Conservation (phyloP, 2,797 vertebrate species). For the Leptatherina wallacei region DNA sequence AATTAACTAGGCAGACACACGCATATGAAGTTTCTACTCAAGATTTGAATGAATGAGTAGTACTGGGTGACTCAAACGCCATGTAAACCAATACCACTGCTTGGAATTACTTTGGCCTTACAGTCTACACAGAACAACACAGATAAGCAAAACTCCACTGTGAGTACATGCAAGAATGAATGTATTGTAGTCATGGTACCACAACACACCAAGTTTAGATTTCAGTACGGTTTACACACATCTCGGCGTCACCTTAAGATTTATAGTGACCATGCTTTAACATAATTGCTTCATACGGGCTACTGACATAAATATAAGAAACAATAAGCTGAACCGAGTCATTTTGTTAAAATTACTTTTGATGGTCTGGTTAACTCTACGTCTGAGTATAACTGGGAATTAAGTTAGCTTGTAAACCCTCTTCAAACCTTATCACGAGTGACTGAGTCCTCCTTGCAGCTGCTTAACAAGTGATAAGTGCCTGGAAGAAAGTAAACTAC, state of each 20-base stretch:
- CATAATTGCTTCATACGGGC: conserved; percentile 11
- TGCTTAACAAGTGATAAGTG: conserved; percentile 49
- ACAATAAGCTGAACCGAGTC: background rate
- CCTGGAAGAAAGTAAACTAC: conserved; percentile 41
- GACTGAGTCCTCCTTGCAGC: background rate
- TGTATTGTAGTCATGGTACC: conserved; percentile 54
- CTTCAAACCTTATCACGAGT: background rate
- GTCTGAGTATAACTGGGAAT: conserved; percentile 39
- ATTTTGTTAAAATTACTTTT: conserved; percentile 2
- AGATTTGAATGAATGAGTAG: conserved; percentile 38
- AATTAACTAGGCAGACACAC: conserved; percentile 7
- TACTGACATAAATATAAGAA: conserved; percentile 7
- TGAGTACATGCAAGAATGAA: conserved; percentile 61
- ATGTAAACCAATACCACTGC: conserved; percentile 41
- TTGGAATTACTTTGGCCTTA: conserved; percentile 54
- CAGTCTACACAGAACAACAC: conserved; percentile 30
- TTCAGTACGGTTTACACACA: conserved; percentile 57
- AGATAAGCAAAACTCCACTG: conserved; percentile 55
- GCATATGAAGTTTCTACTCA: background rate
- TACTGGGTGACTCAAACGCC: conserved; percentile 33
- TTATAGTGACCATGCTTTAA: conserved; percentile 45
- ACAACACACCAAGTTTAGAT: conserved; percentile 66
- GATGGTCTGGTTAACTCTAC: conserved; percentile 16
- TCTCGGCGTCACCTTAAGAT: conserved; percentile 74
- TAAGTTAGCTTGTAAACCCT: conserved; percentile 24